Conservation (phyloP, 2,888 invertebrate species). For the Diarsia brunnea region DNA sequence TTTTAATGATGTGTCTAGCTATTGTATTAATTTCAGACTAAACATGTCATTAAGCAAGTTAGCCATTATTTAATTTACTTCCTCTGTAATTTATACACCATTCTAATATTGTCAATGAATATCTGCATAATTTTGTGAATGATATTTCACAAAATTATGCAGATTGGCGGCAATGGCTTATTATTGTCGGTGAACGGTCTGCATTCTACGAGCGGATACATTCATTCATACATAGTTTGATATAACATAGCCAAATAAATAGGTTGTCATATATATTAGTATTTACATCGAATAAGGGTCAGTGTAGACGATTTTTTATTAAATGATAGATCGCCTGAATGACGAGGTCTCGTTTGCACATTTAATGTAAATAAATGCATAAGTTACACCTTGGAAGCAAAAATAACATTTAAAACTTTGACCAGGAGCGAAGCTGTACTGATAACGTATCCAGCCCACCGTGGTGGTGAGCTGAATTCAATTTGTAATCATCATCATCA, state of each 20-base stretch:
- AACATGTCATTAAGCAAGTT: neutral
- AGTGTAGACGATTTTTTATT: slow-evolving; percentile 25
- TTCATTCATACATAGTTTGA: slow-evolving; percentile 1
- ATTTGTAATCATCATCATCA: too few species aligned
- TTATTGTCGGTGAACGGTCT: slow-evolving; percentile 1
- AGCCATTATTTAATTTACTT: neutral
- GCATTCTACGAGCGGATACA: slow-evolving; percentile 6
- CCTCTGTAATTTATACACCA: slow-evolving; percentile 8
- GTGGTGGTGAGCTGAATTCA: too few species aligned
- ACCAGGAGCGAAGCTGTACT: too few species aligned
- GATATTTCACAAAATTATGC: slow-evolving; percentile 15
- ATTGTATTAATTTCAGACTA: neutral
- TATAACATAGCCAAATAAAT: neutral
- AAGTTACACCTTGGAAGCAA: too few species aligned
- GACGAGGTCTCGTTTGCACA: neutral
- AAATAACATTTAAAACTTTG: neutral
- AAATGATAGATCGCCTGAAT: slow-evolving; percentile 6
- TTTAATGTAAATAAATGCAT: neutral
- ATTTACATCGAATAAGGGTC: slow-evolving; percentile 23
- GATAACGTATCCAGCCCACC: too few species aligned
- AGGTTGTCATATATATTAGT: slow-evolving; percentile 19
- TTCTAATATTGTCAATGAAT: slow-evolving; percentile 22
- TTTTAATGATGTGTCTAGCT: neutral
- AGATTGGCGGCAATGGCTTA: neutral
- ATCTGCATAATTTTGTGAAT: neutral